A percentile compares a stretch with the other conserved stretches of the same genome.
Conservation (phyloP, 2,113 vertebrate genomes). For the Pungitius pungitius region DNA sequence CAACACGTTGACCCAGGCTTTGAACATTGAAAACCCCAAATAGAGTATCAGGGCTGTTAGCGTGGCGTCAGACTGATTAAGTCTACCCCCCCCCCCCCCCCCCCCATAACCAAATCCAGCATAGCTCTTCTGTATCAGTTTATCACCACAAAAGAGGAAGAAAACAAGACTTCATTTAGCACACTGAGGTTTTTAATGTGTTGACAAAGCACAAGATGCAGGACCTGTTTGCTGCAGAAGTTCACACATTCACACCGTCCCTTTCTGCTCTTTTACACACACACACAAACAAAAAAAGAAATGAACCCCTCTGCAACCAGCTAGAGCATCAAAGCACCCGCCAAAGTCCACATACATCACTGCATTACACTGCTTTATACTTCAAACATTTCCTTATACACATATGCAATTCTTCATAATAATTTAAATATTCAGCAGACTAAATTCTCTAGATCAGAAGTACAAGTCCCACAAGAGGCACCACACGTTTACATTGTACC, state of each 20-base stretch:
- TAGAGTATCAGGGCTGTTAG: too few species aligned
- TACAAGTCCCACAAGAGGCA: constrained; percentile 74
- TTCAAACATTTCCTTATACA: constrained; percentile 56
- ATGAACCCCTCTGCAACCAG: constrained; percentile 43
- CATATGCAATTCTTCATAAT: constrained; percentile 64
- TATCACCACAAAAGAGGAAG: constrained; percentile 17
- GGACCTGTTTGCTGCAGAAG: constrained; percentile 22
- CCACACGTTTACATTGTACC: constrained; percentile 75
- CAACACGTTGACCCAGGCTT: too few species aligned
- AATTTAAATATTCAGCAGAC: constrained; percentile 74
- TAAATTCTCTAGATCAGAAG: constrained; percentile 76
- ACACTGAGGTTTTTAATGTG: constrained; percentile 81
- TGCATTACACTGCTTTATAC: constrained; percentile 29
- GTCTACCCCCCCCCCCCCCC: neutral
- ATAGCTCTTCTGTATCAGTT: neutral
- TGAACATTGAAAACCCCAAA: too few species aligned
- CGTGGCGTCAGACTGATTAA: neutral
- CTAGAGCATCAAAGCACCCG: constrained; percentile 57
- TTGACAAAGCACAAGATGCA: constrained; percentile 60
- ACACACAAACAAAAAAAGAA: constrained; percentile 8
- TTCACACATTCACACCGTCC: constrained; percentile 42
- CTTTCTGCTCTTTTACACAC: constrained; percentile 31
- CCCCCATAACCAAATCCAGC: neutral
- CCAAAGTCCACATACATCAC: constrained; percentile 49
- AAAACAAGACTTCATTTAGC: constrained; percentile 30